Base-by-base conservation (phyloP, 2,797 vertebrate species). In the Oreochromis mossambicus region DNA sequence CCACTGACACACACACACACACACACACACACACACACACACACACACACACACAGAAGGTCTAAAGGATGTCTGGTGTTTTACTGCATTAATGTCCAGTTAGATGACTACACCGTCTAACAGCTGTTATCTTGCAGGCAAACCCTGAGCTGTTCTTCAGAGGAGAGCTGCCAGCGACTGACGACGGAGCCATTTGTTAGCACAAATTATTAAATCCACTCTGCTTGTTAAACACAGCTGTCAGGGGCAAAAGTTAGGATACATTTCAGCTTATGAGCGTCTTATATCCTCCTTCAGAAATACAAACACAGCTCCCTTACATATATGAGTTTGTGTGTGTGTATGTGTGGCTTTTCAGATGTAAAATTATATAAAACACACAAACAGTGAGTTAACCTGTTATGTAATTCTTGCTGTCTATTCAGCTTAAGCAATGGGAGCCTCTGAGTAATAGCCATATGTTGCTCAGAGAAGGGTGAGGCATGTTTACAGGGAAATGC, bases 381-480 rank as follows among this genome's bases (percentile, higher is more conserved):
- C n/a, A 86, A 56, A 68, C 80, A 29, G 83, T 87, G 92, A 93
- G 90, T 90, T 86, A 92, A 90, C 19, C 82, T 80, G 85, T 92
- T 92, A 89, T 79, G 78, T 91, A 90, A 94, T 61, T 66, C 77
- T 56, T 19, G 83, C 85, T 92, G 91, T 92, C 89, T 78, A n/a
- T 88, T 91, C 82, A 1, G 83, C 70, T 91, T 51, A 82, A 85
- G 90, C 80, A 82, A 29, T 63, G 77, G 85, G 78, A 61, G 81
- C 24, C 68, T 75, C 77, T 75, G 85, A 90, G 89, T 90, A 91
- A 88, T 61, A 86, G 87, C 92, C 91, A 86, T 90, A 92, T 91
- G 92, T 91, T 90, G 92, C 92, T 90, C 82, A 55, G 78, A 87
- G 89, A 83, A 85, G 63, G 88, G 86, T 29, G 89, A 88, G 82